Base-by-base conservation (phyloP, 2,797 vertebrate genomes). In the Leptatherina wallacei region DNA sequence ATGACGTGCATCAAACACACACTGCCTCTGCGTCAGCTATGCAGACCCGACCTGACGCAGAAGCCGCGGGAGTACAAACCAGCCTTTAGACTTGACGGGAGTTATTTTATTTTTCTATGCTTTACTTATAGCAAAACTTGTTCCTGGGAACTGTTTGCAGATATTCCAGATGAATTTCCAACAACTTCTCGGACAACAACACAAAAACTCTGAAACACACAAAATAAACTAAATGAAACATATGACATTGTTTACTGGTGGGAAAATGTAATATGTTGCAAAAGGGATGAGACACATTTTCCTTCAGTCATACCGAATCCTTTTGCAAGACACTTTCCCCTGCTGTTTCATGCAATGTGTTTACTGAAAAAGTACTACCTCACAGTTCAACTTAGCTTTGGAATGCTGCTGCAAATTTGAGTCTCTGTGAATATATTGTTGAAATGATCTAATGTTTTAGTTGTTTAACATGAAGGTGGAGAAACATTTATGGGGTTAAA, bases 401-500 rank as follows among this genome's bases (percentile, higher is more conserved):
- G 22, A 51, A 51, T 11, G 10, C 20, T 3, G 20, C 18, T 38
- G 40, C 47, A 49, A 3, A 22, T 52, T 51, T 3, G 22, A 27
- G 13, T 12, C 4, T 27, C 22, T 22, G 7, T 24, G 22, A 2
- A 62, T 6, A 32, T 7, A 42, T 6, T 3, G 16, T 10, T 69
- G 2, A 14, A 59, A 24, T 22, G 6, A 35, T 47, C 9, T 18
- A 24, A 65, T 20, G 2, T 24, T 33, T 35, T 36, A 42, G 12
- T 36, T 33, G 14, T 74, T 69, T 54, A 2, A 62, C 0, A 61
- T 10, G 20, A 13, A 75, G 4, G 27, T 49, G 11, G 77, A 49
- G 10, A 60, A 82, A 72, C 55, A 52, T 63, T 77, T 67, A 77
- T 22, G 10, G 60, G 6, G 30, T 71, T 70, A 73, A 85, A 82